A percentile compares a stretch with the other conserved stretches of the same genome.
These are phyloP conservation scores for Drosophila cyrtoloma DNA, from an alignment of 2,888 invertebrate genomes.

Conservation along the genomic window DNA sequence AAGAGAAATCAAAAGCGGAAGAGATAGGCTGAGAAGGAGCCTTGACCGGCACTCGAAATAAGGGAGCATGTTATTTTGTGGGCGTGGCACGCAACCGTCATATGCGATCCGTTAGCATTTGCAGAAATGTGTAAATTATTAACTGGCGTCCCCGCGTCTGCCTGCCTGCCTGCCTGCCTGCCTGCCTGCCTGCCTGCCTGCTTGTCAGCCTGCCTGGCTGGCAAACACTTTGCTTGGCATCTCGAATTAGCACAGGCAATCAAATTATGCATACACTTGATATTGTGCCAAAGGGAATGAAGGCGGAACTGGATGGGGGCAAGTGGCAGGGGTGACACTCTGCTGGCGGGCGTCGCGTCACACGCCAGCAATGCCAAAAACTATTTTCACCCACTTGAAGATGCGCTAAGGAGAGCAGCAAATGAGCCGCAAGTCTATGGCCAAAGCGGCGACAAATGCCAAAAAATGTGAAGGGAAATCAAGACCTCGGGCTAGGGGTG, in stretches of 20 bases:
- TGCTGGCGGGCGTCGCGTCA: constrained; percentile 4
- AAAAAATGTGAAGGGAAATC: not conserved
- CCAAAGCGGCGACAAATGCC: constrained; percentile 48
- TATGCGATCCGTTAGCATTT: constrained; percentile 37
- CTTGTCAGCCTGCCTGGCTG: not conserved
- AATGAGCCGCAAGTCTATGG: constrained; percentile 53
- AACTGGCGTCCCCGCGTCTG: constrained; percentile 28
- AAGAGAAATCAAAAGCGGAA: not conserved
- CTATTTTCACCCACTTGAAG: constrained; percentile 66
- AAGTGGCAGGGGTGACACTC: not conserved
- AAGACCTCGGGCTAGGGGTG: not conserved
- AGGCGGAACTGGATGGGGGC: not conserved
- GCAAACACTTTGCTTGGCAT: constrained; percentile 2
- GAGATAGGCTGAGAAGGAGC: not conserved
- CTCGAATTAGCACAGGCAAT: constrained; percentile 63
- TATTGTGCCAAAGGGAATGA: constrained; percentile 32
- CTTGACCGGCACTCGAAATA: constrained; percentile 44
- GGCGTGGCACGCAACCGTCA: constrained; percentile 45
- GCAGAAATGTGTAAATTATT: constrained; percentile 63
- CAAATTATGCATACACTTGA: constrained; percentile 67
- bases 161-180: not conserved
- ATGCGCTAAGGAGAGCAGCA: constrained; percentile 47
- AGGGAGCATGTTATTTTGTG: constrained; percentile 28
- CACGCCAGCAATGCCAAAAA: constrained; percentile 36
- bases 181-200: not conserved